Base-by-base conservation (phyloP, 2,888 invertebrate genomes). In the Heliconius charithonia region DNA sequence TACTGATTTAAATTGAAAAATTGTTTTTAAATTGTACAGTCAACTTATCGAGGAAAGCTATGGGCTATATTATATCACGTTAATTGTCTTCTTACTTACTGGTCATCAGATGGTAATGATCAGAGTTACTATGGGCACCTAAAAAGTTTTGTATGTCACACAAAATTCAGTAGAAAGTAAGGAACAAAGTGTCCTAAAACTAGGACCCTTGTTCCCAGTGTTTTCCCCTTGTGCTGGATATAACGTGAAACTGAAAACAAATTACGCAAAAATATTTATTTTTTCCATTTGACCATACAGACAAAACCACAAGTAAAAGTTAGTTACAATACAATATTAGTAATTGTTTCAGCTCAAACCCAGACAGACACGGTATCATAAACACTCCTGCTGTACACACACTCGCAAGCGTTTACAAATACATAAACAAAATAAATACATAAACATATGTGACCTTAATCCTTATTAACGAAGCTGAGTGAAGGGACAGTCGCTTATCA, bases 361-460 rank as follows among this genome's bases (percentile, higher is more conserved):
- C n/a, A n/a, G 19, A 37, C 51, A 66, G 32, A 65, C 65, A 22
- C 37, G 25, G 37, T 59, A 67, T 63, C 73, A 73, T 77, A 77
- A 77, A 77, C 66, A 72, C 37, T 27, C 12, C 56, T 45, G 37
- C 66, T 73, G 65, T 77, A 77, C 32, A 56, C 66, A 59, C 65
- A 77, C 73, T 56, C 59, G 77, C 72, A 45, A 41, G 66, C 77
- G 70, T 77, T 78, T 67, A 62, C 73, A 74, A 74, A 45, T 45
- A 41, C 74, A 29, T 65, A 74, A 74, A 74, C 74, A 62, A 74
- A 65, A 74, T 74, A 74, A 74, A 3, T 74, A 74, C 62, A 74
- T 74, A 45, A 74, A 74, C 74, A 74, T 27, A 65, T 74, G 74
- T 74, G 74, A 27, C 74, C 74, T 74, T 74, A 74, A 74, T 74